Evolutionary conservation across 64 coral and sea anemone genomes (phyloP).

Genomic region (Montipora sp.): DNA sequence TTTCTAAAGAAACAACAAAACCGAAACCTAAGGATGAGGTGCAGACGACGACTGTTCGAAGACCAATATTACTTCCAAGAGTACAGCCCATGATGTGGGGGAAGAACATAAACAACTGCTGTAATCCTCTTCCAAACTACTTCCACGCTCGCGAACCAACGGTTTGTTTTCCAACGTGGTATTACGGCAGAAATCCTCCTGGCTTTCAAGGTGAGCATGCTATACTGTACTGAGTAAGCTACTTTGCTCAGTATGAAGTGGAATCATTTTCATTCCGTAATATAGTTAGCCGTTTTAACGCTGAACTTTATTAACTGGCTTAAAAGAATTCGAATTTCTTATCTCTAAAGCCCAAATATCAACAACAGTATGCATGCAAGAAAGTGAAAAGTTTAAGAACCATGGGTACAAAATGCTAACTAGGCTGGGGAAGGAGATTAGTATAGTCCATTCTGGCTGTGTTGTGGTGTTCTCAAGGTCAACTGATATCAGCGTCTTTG

Average conservation of each 20-base stretch:
- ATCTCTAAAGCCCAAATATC: not conserved
- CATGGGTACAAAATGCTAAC: too few relatives aligned
- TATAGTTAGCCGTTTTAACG: not conserved
- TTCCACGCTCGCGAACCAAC: slow-evolving; percentile 21
- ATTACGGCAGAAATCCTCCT: slow-evolving; percentile 41
- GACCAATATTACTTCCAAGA: slow-evolving; percentile 85
- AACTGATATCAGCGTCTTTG: too few relatives aligned
- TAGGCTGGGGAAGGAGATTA: too few relatives aligned
- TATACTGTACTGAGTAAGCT: not conserved
- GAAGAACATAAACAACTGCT: slow-evolving; percentile 15
- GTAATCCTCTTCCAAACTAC: slow-evolving; percentile 31
- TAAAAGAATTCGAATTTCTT: not conserved
- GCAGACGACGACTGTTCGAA: slow-evolving; percentile 17
- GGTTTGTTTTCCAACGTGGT: slow-evolving; percentile 36
- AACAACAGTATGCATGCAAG: too few relatives aligned
- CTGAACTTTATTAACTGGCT: not conserved
- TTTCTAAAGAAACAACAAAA: slow-evolving; percentile 41
- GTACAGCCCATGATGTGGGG: slow-evolving; percentile 63
- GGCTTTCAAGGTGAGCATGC: slow-evolving; percentile 58
- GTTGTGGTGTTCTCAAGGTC: too few relatives aligned
- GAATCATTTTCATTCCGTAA: not conserved
- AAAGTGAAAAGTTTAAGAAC: too few relatives aligned
- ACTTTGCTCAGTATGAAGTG: not conserved
- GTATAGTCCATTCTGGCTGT: too few relatives aligned
- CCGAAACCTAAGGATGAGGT: slow-evolving; percentile 37